Percentiles rank a stretch among this genome's conserved stretches.
Conservation (phyloP, 2,888 invertebrate genomes). For the Eupithecia abbreviata region DNA sequence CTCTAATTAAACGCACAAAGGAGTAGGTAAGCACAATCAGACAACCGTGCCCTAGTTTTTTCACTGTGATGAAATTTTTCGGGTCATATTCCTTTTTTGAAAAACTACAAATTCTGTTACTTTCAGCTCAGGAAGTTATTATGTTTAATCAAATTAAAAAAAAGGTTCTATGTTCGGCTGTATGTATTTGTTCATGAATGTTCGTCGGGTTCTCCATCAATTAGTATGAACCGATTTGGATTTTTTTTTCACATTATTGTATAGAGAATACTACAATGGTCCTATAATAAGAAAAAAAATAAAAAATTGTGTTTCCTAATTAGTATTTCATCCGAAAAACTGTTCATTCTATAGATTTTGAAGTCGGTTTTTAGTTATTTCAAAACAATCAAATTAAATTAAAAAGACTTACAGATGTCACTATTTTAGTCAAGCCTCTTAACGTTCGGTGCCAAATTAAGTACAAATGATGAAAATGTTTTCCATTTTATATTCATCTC, state of each 20-base stretch:
- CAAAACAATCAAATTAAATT: neutral
- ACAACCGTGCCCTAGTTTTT: neutral
- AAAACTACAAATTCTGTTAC: neutral
- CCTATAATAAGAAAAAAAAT: too few relatives aligned
- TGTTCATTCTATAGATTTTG: too few relatives aligned
- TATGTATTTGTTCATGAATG: too few relatives aligned
- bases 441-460: neutral
- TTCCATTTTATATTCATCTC: too few relatives aligned
- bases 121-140: neutral
- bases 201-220: too few relatives aligned
- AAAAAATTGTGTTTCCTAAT: too few relatives aligned
- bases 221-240: too few relatives aligned
- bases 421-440: neutral
- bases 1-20: neutral
- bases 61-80: neutral
- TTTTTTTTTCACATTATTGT: too few relatives aligned
- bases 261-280: too few relatives aligned
- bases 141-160: neutral
- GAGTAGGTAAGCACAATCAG: neutral
- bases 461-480: neutral
- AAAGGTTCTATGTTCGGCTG: too few relatives aligned
- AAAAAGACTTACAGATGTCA: neutral
- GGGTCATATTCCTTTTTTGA: neutral
- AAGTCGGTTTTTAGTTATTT: too few relatives aligned
- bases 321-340: too few relatives aligned